A percentile compares a stretch with the other conserved stretches of the same genome.
phyloP scores from a whole-genome alignment of 2,797 vertebrate genomes.

The Acropternis orthonyx region DNA sequence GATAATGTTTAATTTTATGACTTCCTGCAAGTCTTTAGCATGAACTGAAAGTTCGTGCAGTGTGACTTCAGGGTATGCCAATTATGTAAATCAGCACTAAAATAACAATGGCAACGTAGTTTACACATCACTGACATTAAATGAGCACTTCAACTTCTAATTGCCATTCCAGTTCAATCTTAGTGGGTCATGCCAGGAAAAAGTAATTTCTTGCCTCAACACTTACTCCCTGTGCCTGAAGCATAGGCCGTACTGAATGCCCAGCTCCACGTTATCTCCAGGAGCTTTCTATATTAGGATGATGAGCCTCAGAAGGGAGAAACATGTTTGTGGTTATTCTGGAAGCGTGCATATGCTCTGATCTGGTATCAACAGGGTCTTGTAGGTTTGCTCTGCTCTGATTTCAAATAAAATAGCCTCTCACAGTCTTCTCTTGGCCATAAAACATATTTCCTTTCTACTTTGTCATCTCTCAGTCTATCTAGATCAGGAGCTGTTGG shows the following conservation, averaged over 20 bases:
- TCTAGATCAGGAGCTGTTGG: neutral
- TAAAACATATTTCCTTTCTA: neutral
- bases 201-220: slow-evolving; percentile 68
- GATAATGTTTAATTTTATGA: slow-evolving; percentile 74
- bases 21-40: slow-evolving; percentile 72
- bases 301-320: slow-evolving; percentile 32
- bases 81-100: slow-evolving; percentile 77
- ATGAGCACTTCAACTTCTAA: slow-evolving; percentile 72
- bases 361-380: neutral
- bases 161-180: slow-evolving; percentile 73
- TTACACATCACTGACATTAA: slow-evolving; percentile 74
- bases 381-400: neutral
- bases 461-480: neutral
- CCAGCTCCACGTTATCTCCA: slow-evolving; percentile 20
- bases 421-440: neutral
- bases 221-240: slow-evolving; percentile 55
- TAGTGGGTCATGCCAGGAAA: slow-evolving; percentile 65
- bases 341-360: neutral
- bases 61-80: slow-evolving; percentile 66
- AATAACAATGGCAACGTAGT: slow-evolving; percentile 72
- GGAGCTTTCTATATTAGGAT: slow-evolving; percentile 14
- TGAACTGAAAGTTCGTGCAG: slow-evolving; percentile 40
- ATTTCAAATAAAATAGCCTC: neutral
- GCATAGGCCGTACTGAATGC: slow-evolving; percentile 34
- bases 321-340: neutral